Base-by-base conservation (phyloP, 1,140 invertebrate genomes). In the Scaptomyza pallida region DNA sequence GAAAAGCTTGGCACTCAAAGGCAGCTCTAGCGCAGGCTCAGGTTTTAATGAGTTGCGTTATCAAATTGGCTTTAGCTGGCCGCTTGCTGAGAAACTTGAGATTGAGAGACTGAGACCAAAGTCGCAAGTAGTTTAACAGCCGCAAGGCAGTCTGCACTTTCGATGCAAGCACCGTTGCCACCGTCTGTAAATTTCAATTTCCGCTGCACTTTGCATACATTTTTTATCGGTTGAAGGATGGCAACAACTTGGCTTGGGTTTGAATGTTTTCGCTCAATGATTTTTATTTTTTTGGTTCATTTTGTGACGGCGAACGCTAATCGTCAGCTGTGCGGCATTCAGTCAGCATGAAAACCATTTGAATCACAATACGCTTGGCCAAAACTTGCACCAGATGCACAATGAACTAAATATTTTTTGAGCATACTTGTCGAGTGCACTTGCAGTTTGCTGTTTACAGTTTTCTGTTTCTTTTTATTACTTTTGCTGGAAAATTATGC, bases 151-250 rank as follows among this genome's bases (percentile, higher is more conserved):
- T 54, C 47, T 64, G 50, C 71, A 72, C 26, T 76, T 83, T 76
- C 40, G 68, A 35, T 74, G 67, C 17, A 17, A 37, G 5, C 2
- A 4, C 40, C 6, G 5, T 16, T 16, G 17, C 26, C 19, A 13
- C 35, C 10, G 43, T 41, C 45, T 60, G 62, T 57, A 40, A 44
- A 75, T 73, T 80, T 77, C 70, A 82, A 81, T 81, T 81, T 81
- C 78, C 78, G 78, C 52, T 81, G 80, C 80, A 86, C 78, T 72
- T 72, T 77, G 80, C 80, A 85, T 86, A 86, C 80, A 86, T 85
- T 68, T 85, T 70, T 73, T 77, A 81, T 80, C 62, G 76, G 13
- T 45, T 30, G 41, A 44, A 45, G 50, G 68, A 71, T 65, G 56
- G 55, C 56, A 57, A 72, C 62, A 75, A 80, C 77, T 73, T 37